Conservation (phyloP, 2,888 invertebrate genomes). For the Caenorhabditis virilis region DNA sequence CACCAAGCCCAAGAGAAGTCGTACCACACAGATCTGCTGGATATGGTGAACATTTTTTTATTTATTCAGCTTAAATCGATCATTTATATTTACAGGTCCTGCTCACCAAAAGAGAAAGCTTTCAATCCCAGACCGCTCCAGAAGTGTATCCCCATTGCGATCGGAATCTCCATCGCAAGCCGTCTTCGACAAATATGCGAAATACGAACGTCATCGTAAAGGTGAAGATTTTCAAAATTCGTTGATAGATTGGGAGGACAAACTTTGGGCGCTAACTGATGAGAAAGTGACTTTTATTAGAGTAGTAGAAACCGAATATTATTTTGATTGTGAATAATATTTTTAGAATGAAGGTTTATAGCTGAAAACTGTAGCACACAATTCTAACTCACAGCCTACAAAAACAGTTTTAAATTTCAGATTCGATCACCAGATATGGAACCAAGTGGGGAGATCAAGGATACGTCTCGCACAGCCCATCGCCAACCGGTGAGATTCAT, state of each 20-base stretch:
- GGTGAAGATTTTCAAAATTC: constrained; percentile 33
- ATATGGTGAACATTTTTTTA: constrained; percentile 47
- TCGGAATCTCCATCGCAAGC: constrained; percentile 42
- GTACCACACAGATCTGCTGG: constrained; percentile 62
- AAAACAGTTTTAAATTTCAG: constrained; percentile 36
- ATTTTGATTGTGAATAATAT: constrained; percentile 5
- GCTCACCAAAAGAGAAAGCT: constrained; percentile 61
- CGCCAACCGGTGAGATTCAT: constrained; percentile 49
- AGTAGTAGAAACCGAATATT: constrained; percentile 50
- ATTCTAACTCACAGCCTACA: no score
- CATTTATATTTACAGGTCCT: constrained; percentile 37
- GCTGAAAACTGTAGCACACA: no score
- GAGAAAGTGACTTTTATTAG: constrained; percentile 50
- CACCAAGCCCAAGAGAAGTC: constrained; percentile 59
- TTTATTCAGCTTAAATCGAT: background rate
- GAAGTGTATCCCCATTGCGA: constrained; percentile 52
- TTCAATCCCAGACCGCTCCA: constrained; percentile 56
- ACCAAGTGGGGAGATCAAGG: constrained; percentile 55
- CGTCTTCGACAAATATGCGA: constrained; percentile 53
- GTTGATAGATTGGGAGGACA: constrained; percentile 35
- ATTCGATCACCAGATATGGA: constrained; percentile 53
- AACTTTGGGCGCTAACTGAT: constrained; percentile 47
- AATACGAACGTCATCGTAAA: constrained; percentile 54
- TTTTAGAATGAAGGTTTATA: no score
- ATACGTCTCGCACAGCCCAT: constrained; percentile 50